Percentiles rank a stretch among this genome's conserved stretches.
Evolutionary conservation across 2,113 vertebrate genomes (phyloP).

Genomic region (Micromys minutus): DNA sequence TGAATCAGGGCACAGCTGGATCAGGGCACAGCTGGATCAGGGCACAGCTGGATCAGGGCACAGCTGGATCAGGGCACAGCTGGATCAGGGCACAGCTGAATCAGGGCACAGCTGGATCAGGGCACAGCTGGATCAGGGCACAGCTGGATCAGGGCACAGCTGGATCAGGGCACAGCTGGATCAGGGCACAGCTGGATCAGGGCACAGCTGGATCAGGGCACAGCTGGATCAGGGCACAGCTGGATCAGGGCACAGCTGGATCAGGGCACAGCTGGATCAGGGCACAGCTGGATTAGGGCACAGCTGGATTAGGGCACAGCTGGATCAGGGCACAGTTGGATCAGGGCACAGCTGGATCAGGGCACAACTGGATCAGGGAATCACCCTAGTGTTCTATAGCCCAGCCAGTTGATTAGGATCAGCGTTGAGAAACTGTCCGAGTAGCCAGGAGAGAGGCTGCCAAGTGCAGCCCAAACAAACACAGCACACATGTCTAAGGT

Average conservation of each 20-base stretch:
- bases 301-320: not conserved
- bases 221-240: not conserved
- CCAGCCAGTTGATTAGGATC: too few species aligned
- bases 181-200: not conserved
- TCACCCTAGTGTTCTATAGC: not conserved
- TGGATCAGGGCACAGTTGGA: too few species aligned
- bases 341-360: not conserved
- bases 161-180: not conserved
- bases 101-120: not conserved
- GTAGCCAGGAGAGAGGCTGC: not conserved
- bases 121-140: not conserved
- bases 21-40: not conserved
- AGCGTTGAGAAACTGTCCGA: not conserved
- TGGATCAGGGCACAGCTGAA: not conserved
- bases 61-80: not conserved
- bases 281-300: not conserved
- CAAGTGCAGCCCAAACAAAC: not conserved
- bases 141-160: not conserved
- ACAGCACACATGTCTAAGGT: not conserved
- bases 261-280: not conserved
- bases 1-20: not conserved
- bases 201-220: not conserved
- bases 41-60: not conserved
- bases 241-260: not conserved
- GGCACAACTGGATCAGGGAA: not conserved